A percentile compares a stretch with the other conserved stretches of the same genome.
Evolutionary conservation across 2,888 invertebrate species (phyloP).

Genomic region (Erpobdella octoculata): DNA sequence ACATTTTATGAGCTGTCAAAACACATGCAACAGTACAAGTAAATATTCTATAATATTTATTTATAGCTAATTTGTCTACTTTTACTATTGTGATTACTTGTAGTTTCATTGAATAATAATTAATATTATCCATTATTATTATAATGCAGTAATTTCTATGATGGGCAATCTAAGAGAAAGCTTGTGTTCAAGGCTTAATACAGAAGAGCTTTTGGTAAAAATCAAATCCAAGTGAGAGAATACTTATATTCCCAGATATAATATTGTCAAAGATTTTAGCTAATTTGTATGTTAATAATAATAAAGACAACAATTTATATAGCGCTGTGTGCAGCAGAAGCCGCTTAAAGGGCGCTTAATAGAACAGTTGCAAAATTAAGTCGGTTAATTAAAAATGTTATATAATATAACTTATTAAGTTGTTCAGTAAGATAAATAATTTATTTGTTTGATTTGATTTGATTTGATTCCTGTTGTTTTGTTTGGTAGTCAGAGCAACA

Average conservation of each 20-base stretch:
- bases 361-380: no score
- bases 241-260: no score
- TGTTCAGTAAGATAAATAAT: background rate
- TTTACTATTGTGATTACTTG: background rate
- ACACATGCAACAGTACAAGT: background rate
- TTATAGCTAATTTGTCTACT: background rate
- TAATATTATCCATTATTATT: background rate
- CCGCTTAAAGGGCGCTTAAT: no score
- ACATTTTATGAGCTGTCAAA: background rate
- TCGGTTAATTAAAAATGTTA: no score
- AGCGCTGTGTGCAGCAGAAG: no score
- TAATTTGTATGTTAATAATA: no score
- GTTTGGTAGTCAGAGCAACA: background rate
- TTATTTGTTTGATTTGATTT: background rate
- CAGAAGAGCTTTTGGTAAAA: background rate
- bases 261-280: no score
- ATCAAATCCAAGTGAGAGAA: background rate
- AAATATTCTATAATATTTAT: background rate
- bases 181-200: background rate
- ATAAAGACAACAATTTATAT: no score
- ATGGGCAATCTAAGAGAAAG: background rate
- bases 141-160: background rate
- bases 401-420: background rate
- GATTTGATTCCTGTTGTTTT: background rate
- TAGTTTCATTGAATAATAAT: background rate